Base-by-base conservation (phyloP, 2,888 invertebrate genomes). In the Dascillus cervinus region DNA sequence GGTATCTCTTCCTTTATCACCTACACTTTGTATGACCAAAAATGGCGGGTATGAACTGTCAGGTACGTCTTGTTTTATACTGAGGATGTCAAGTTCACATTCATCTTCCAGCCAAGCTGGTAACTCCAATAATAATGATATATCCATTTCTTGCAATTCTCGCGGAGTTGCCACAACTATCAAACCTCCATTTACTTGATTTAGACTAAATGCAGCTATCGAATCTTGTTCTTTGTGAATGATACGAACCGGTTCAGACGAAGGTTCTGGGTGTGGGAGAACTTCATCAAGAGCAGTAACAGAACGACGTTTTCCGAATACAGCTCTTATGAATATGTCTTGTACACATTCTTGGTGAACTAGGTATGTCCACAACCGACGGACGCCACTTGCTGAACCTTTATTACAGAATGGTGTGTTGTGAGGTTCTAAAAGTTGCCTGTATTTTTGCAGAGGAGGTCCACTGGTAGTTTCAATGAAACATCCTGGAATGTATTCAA, bases 141-240 rank as follows among this genome's bases (percentile, higher is more conserved):
- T 92, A 65, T 97, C 96, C 78, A 98, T 83, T 69, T 99, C 98
- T 59, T 97, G 94, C 6, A 98, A 81, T 66, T 98, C 98, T 33
- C 94, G 80, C 0, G 92, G 89, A 24, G 96, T 98, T 3, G 96
- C 90, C 46, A 98, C 75, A 1, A 94, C 88, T 46, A 98, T 77
- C 42, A 87, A 68, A 17, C 90, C 88, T 29, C 79, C 75, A 47
- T 81, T 82, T 56, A 89, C 92, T 74, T 88, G 85, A 65, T 95
- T 96, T 36, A 96, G 75, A 58, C 96, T 95, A 72, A 98, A 98
- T 15, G 97, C 90, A 30, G 92, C 83, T 49, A 98, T 95, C 33
- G 94, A 89, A 65, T 98, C 98, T 66, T 95, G 95, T 59, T 98
- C 98, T 67, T 97, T 96, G 65, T 98, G 97, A 47, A 98, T 91